These are phyloP conservation scores for Catharus fuscescens DNA, from an alignment of 2,113 vertebrate species.

Conservation along the genomic window DNA sequence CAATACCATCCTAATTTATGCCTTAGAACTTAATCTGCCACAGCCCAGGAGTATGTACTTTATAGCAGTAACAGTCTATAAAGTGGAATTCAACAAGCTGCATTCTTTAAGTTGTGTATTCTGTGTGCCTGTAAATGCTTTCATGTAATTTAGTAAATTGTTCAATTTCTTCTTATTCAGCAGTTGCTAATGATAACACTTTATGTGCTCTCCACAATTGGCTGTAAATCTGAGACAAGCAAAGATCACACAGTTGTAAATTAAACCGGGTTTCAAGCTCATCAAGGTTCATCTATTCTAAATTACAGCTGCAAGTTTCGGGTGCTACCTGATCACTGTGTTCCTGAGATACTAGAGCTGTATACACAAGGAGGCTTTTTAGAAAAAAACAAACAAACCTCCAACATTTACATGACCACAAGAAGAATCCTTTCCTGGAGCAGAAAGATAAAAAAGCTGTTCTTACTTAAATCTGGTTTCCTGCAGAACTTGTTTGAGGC, in stretches of 20 bases:
- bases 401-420: background rate
- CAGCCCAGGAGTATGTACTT: background rate
- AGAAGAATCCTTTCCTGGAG: constrained; percentile 10
- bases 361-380: background rate
- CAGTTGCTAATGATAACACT: background rate
- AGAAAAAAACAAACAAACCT: too few species aligned
- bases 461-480: constrained; percentile 39
- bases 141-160: background rate
- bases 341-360: background rate
- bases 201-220: background rate
- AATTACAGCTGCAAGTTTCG: background rate
- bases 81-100: background rate
- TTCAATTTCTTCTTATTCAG: background rate
- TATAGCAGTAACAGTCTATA: background rate
- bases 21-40: background rate
- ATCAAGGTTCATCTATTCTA: background rate
- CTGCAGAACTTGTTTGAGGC: constrained; percentile 25
- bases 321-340: background rate
- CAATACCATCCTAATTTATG: constrained; percentile 2
- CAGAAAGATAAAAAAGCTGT: constrained; percentile 20
- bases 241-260: background rate
- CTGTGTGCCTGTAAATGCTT: background rate
- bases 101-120: background rate
- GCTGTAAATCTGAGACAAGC: background rate
- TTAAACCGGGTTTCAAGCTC: background rate